Evolutionary conservation across 2,888 invertebrate species (phyloP).

Genomic region (Sisyra nigra): DNA sequence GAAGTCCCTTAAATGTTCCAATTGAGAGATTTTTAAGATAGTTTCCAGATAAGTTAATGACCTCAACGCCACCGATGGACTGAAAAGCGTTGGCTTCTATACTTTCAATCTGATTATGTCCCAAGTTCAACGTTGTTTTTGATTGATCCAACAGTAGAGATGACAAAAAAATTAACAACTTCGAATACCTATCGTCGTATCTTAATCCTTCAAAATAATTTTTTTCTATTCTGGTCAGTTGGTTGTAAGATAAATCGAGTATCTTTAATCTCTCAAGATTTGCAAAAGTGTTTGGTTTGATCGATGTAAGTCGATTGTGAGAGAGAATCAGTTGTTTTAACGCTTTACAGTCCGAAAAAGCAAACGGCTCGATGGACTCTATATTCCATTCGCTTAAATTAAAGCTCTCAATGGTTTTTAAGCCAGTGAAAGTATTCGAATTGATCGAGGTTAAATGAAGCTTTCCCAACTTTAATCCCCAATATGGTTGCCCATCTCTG

Average conservation of each 20-base stretch:
- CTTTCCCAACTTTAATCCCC: not conserved
- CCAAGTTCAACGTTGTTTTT: not conserved
- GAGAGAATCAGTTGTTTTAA: not conserved
- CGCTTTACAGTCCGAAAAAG: not conserved
- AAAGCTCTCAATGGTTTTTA: not conserved
- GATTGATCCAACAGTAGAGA: not conserved
- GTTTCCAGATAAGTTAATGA: not conserved
- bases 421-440: not conserved
- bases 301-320: not conserved
- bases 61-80: not conserved
- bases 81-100: not conserved
- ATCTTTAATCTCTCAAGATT: not conserved
- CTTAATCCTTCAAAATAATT: not conserved
- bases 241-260: slow-evolving; percentile 1
- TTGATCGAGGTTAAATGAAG: not conserved
- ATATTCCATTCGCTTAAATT: slow-evolving; percentile 1
- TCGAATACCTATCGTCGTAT: too few species aligned
- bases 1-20: not conserved
- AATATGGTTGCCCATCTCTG: not conserved
- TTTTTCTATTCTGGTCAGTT: not conserved
- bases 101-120: not conserved
- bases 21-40: not conserved
- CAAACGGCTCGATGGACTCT: not conserved
- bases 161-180: not conserved
- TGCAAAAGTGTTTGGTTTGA: not conserved